phyloP scores from a whole-genome alignment of 1,140 invertebrate species.

The Orussus abietinus region DNA sequence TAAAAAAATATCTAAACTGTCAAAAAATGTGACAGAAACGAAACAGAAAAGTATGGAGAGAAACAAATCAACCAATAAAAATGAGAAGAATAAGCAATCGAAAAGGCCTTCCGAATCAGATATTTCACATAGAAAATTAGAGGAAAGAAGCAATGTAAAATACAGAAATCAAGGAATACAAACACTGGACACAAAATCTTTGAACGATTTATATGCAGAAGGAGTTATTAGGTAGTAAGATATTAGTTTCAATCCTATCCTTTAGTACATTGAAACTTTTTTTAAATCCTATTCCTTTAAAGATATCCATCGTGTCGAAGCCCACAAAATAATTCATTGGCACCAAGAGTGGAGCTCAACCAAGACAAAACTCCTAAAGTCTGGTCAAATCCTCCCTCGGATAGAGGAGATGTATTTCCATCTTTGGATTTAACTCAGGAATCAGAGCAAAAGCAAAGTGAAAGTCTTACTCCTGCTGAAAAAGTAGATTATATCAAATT shows the following conservation, averaged over 20 bases:
- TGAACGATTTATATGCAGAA: conserved; percentile 31
- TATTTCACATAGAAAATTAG: conserved; percentile 15
- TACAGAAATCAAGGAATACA: conserved; percentile 41
- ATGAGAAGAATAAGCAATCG: conserved; percentile 14
- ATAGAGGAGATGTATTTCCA: conserved; percentile 17
- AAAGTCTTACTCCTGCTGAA: conserved; percentile 4
- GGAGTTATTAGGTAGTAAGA: conserved; percentile 40
- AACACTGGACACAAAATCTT: conserved; percentile 35
- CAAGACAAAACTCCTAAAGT: conserved; percentile 2
- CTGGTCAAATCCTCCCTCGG: conserved; percentile 14
- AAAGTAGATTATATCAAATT: conserved; percentile 25
- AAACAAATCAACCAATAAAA: conserved; percentile 9
- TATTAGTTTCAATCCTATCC: too few relatives aligned
- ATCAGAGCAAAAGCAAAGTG: background rate
- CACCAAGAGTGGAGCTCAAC: too few relatives aligned
- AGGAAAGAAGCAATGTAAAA: conserved; percentile 16
- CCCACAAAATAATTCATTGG: too few relatives aligned
- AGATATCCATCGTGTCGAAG: too few relatives aligned
- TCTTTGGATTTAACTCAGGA: background rate
- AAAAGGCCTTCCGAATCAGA: conserved; percentile 25
- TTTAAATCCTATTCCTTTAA: too few relatives aligned
- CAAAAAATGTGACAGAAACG: conserved; percentile 12
- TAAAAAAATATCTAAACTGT: conserved; percentile 12
- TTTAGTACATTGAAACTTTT: too few relatives aligned
- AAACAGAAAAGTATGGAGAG: conserved; percentile 4